phyloP scores from a whole-genome alignment of 2,888 invertebrate genomes.

The Seira musarum region DNA sequence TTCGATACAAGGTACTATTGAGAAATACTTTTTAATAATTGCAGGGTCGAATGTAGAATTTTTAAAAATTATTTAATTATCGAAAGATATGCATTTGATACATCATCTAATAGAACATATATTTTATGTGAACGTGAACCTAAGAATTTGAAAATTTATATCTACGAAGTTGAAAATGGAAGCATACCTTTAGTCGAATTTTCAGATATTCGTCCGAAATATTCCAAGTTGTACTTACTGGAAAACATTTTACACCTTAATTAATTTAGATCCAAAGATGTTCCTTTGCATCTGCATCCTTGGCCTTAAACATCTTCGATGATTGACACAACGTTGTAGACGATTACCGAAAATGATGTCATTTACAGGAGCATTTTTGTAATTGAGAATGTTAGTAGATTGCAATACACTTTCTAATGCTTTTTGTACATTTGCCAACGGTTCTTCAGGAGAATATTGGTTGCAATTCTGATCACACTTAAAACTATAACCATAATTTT shows the following conservation, averaged over 20 bases:
- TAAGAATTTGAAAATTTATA: too few species aligned
- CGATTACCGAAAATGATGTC: not conserved
- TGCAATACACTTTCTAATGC: slow-evolving; percentile 42
- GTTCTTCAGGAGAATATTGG: slow-evolving; percentile 23
- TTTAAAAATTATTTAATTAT: too few species aligned
- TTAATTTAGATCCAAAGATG: not conserved
- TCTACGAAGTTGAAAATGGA: too few species aligned
- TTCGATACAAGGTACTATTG: too few species aligned
- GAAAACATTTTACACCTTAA: not conserved
- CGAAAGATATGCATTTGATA: too few species aligned
- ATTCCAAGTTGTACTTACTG: not conserved
- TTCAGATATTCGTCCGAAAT: too few species aligned
- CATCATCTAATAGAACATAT: too few species aligned
- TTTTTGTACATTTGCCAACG: slow-evolving; percentile 24
- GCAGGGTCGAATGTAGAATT: too few species aligned
- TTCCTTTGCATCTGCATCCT: not conserved
- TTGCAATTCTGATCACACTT: slow-evolving; percentile 27
- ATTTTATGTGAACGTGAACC: too few species aligned
- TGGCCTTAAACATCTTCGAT: not conserved
- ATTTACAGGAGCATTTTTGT: slow-evolving; percentile 5
- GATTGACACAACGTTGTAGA: not conserved
- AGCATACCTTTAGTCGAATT: too few species aligned
- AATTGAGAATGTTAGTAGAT: slow-evolving; percentile 55
- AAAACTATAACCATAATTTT: slow-evolving; percentile 40
- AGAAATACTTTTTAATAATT: too few species aligned